Base-by-base conservation (phyloP, 2,113 vertebrate species). In the Bubo bubo region DNA sequence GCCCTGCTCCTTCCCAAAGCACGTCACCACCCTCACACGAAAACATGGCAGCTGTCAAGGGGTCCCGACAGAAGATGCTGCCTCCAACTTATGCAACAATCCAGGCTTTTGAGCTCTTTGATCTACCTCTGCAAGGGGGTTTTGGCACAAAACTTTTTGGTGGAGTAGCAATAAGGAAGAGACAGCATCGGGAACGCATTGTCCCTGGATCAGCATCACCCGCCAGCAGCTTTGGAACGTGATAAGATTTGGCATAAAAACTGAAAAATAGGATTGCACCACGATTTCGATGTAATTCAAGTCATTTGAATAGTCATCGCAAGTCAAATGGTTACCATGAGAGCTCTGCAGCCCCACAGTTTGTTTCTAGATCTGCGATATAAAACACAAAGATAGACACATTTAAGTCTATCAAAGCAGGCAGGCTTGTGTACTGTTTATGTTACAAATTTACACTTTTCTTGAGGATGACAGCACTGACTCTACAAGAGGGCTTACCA, bases 241-340 rank as follows among this genome's bases (percentile, higher is more conserved):
- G 35, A 15, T 13, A n/a, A 39, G 79, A 52, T 59, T 30, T 27
- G 63, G 67, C 66, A 43, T 15, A 45, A 74, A 35, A 49, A 4
- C 0, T 6, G 32, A 50, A n/a, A 23, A 62, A 15, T 1, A 24
- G 35, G 50, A 53, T 6, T 34, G 81, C 0, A 1, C 55, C 59
- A 5, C 0, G 4, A 6, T 62, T 41, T 58, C 47, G 35, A 26
- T 70, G 34, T 9, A 45, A 67, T 37, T 79, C 32, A 18, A 56
- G 47, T 45, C 27, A 55, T 34, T 34, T 3, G 4, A 87, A 50
- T 1, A n/a, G 39, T 52, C 64, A 26, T 0, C 30, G 83, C 67
- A 39, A 75, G 76, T 64, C 79, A 41, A 45, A 75, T 4, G 45
- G 76, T 66, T 74, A 64, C 84, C 68, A 47, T 0, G 55, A 60